These are phyloP conservation scores for Eupithecia subumbrata DNA, from an alignment of 2,888 invertebrate species.

Conservation along the genomic window DNA sequence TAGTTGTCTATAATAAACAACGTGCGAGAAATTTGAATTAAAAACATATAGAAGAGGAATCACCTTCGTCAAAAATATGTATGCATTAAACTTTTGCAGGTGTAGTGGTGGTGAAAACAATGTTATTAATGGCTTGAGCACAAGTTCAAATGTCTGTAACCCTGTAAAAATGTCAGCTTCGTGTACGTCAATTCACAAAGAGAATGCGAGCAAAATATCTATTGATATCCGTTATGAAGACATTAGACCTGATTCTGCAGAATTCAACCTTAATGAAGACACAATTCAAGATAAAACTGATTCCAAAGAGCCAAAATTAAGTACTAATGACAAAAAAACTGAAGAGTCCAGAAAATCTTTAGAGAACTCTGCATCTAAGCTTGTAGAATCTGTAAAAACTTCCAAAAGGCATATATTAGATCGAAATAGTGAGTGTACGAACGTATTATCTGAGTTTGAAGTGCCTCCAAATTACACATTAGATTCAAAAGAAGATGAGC, in stretches of 20 bases:
- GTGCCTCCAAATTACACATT: neutral
- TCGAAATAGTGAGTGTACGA: neutral
- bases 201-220: slow-evolving; percentile 8
- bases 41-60: neutral
- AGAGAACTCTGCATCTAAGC: neutral
- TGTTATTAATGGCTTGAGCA: neutral
- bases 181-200: slow-evolving; percentile 29
- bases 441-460: neutral
- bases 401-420: neutral
- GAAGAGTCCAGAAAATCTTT: neutral
- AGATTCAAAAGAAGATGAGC: neutral
- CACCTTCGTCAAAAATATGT: neutral
- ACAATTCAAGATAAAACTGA: neutral
- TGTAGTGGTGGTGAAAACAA: slow-evolving; percentile 30
- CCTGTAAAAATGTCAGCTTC: slow-evolving; percentile 37
- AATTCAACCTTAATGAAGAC: neutral
- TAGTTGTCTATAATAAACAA: neutral
- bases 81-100: slow-evolving; percentile 9
- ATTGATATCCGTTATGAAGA: slow-evolving; percentile 13
- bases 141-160: neutral
- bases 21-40: neutral
- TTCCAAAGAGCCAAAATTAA: neutral
- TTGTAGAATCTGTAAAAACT: neutral
- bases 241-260: neutral
- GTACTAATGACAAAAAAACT: neutral